phyloP scores from a whole-genome alignment of 1,140 invertebrate genomes.

The Drosophila repleta region DNA sequence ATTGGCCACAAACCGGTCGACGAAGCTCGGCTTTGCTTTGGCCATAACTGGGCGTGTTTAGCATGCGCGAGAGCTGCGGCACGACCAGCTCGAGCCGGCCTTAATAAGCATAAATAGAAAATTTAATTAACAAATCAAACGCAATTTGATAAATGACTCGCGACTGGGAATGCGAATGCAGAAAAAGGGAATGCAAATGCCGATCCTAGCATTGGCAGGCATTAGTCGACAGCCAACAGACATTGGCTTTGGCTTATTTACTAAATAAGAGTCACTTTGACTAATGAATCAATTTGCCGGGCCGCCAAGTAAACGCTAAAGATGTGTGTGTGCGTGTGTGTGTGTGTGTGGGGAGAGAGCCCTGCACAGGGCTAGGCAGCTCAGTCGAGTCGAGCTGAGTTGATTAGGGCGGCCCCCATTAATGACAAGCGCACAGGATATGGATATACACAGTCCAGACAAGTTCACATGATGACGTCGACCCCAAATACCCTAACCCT shows the following conservation, averaged over 20 bases:
- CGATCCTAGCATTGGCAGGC: constrained; percentile 18
- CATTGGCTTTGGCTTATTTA: constrained; percentile 39
- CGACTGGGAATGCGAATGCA: constrained; percentile 20
- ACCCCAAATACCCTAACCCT: constrained; percentile 10
- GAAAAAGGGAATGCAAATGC: constrained; percentile 36
- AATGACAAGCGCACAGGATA: constrained; percentile 77
- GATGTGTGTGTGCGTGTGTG: constrained; percentile 54
- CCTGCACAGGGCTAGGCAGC: background rate
- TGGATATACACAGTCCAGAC: constrained; percentile 65
- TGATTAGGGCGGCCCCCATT: constrained; percentile 73
- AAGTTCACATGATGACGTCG: constrained; percentile 70
- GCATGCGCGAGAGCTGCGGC: constrained; percentile 49
- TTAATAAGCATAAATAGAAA: constrained; percentile 75
- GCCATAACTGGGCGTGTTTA: constrained; percentile 62
- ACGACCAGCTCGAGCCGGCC: constrained; percentile 39
- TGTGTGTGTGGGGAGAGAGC: too few species aligned
- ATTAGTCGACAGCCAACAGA: constrained; percentile 18
- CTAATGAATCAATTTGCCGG: constrained; percentile 82
- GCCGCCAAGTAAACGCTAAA: constrained; percentile 59
- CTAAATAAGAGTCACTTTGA: constrained; percentile 81
- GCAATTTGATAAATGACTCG: constrained; percentile 75
- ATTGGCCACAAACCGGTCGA: constrained; percentile 53
- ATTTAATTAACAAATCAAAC: constrained; percentile 82
- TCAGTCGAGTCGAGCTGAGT: constrained; percentile 38
- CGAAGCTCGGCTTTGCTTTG: constrained; percentile 6